Evolutionary conservation across 2,888 invertebrate genomes (phyloP).

Genomic region (Lasioglossum pauxillum): DNA sequence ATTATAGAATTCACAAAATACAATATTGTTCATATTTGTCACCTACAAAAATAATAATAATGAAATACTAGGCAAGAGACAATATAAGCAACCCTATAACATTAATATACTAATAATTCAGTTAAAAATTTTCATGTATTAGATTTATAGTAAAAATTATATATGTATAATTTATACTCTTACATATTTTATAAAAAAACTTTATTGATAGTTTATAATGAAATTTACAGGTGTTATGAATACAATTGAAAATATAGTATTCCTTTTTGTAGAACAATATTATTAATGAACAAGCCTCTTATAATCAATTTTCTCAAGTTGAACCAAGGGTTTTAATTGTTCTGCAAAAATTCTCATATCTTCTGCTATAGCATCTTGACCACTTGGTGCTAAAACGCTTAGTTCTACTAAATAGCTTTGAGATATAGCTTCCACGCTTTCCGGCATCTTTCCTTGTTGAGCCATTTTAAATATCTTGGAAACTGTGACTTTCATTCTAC

Average conservation of each 20-base stretch:
- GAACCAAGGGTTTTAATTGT: slow-evolving; percentile 95
- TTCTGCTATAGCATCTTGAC: slow-evolving; percentile 97
- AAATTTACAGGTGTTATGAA: slow-evolving; percentile 13
- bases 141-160: not conserved
- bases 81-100: not conserved
- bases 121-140: not conserved
- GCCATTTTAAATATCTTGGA: slow-evolving; percentile 96
- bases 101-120: slow-evolving; percentile 22
- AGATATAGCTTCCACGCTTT: slow-evolving; percentile 93
- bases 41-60: slow-evolving; percentile 1
- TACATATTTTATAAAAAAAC: not conserved
- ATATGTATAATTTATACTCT: slow-evolving; percentile 11
- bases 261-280: slow-evolving; percentile 9
- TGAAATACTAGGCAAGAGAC: not conserved
- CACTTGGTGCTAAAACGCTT: slow-evolving; percentile 94
- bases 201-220: slow-evolving; percentile 29
- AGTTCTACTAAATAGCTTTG: slow-evolving; percentile 97
- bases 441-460: slow-evolving; percentile 89
- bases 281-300: slow-evolving; percentile 87
- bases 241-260: slow-evolving; percentile 23
- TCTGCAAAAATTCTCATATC: slow-evolving; percentile 98
- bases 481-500: slow-evolving; percentile 98
- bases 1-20: not conserved
- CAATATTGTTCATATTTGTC: not conserved
- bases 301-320: slow-evolving; percentile 96